Evolutionary conservation across 2,113 vertebrate genomes (phyloP).

Genomic region (Lophotis ruficrista): DNA sequence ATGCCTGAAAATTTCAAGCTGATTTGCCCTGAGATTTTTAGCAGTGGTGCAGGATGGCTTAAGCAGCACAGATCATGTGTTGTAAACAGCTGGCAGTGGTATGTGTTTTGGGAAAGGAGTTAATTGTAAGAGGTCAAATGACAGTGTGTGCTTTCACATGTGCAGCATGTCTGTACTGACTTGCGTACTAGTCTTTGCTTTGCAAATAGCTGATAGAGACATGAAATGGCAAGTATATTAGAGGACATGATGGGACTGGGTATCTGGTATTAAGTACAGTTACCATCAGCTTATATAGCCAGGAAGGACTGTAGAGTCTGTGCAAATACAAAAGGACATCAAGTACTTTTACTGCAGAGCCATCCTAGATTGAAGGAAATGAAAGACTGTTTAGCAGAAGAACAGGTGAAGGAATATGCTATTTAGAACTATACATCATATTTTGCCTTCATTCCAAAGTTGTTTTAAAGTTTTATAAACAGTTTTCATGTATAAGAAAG

Average conservation of each 20-base stretch:
- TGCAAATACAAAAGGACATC: neutral
- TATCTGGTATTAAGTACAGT: neutral
- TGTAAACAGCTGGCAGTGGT: neutral
- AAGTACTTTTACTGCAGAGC: neutral
- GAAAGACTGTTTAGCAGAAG: neutral
- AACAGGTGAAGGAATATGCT: neutral
- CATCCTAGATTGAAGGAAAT: neutral
- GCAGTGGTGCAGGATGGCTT: neutral
- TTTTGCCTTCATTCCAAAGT: neutral
- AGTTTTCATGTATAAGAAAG: neutral
- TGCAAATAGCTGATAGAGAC: neutral
- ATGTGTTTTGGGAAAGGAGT: neutral
- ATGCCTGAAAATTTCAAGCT: neutral
- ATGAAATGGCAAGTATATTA: rapidly evolving
- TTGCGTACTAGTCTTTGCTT: neutral
- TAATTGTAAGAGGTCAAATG: neutral
- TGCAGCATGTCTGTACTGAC: neutral
- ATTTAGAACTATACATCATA: neutral
- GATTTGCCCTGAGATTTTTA: neutral
- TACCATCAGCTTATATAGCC: neutral
- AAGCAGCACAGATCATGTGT: neutral
- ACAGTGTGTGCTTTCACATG: rapidly evolving
- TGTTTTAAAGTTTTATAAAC: neutral
- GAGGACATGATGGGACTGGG: neutral
- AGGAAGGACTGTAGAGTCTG: neutral